Evolutionary conservation across 2,888 invertebrate species (phyloP).

Genomic region (Drosophila neutralis): DNA sequence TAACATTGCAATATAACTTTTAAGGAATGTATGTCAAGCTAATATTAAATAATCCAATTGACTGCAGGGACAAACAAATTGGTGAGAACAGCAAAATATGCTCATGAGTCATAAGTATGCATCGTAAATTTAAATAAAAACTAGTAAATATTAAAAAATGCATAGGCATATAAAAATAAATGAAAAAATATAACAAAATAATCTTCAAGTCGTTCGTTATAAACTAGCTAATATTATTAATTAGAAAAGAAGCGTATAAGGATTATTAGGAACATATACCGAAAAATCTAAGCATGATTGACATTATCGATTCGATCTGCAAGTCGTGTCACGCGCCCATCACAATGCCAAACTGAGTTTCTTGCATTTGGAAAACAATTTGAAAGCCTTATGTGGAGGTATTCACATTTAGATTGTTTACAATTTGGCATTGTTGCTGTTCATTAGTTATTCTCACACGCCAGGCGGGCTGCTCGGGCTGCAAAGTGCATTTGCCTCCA

Average conservation of each 20-base stretch:
- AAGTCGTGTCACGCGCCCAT: constrained; percentile 4
- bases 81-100: background rate
- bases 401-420: constrained; percentile 55
- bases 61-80: background rate
- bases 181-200: background rate
- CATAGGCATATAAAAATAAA: background rate
- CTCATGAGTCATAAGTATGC: background rate
- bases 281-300: background rate
- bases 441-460: constrained; percentile 47
- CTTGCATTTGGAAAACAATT: constrained; percentile 38
- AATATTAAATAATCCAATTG: background rate
- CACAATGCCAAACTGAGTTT: constrained; percentile 42
- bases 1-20: background rate
- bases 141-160: background rate
- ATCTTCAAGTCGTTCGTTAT: background rate
- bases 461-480: constrained; percentile 18
- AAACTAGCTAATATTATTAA: background rate
- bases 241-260: background rate
- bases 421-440: constrained; percentile 57
- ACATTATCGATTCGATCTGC: background rate
- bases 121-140: background rate
- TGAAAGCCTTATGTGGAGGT: constrained; percentile 34
- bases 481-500: constrained; percentile 58
- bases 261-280: background rate
- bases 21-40: background rate